Percentiles rank a stretch among this genome's conserved stretches.
Conservation (phyloP, 2,113 vertebrate genomes). For the Phocoena sinus region DNA sequence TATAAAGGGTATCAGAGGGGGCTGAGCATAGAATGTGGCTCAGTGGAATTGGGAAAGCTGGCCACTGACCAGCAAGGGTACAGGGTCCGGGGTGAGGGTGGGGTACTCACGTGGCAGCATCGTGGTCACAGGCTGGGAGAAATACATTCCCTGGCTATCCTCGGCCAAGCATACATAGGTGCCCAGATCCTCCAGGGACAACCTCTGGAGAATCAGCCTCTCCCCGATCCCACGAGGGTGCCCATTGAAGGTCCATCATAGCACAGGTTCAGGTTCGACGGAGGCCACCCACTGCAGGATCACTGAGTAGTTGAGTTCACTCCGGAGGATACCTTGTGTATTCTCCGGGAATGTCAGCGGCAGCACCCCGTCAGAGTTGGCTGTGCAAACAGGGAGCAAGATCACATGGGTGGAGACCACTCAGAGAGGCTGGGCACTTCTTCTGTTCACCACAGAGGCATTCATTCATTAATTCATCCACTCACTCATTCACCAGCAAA, state of each 20-base stretch:
- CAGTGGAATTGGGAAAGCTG: not conserved
- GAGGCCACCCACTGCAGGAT: not conserved
- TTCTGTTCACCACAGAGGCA: not conserved
- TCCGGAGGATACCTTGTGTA: fast-evolving
- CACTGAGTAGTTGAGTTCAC: slow-evolving; percentile 23
- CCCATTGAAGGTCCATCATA: not conserved
- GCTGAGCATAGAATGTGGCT: not conserved
- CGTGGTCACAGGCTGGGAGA: not conserved
- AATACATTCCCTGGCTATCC: not conserved
- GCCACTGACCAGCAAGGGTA: fast-evolving
- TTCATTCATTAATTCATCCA: not conserved
- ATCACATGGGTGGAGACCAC: not conserved
- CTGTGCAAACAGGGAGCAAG: not conserved
- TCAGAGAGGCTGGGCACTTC: not conserved
- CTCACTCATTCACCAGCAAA: not conserved
- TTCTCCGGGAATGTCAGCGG: fast-evolving
- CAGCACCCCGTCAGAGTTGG: fast-evolving
- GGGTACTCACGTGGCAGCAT: not conserved
- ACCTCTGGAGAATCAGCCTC: not conserved
- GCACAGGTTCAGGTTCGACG: not conserved
- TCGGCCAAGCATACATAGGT: not conserved
- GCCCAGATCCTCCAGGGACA: not conserved
- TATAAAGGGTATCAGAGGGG: not conserved
- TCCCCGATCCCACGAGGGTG: fast-evolving
- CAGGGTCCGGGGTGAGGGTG: not conserved